phyloP scores from a whole-genome alignment of 2,797 vertebrate genomes.

The Rhinatrema bivittatum region DNA sequence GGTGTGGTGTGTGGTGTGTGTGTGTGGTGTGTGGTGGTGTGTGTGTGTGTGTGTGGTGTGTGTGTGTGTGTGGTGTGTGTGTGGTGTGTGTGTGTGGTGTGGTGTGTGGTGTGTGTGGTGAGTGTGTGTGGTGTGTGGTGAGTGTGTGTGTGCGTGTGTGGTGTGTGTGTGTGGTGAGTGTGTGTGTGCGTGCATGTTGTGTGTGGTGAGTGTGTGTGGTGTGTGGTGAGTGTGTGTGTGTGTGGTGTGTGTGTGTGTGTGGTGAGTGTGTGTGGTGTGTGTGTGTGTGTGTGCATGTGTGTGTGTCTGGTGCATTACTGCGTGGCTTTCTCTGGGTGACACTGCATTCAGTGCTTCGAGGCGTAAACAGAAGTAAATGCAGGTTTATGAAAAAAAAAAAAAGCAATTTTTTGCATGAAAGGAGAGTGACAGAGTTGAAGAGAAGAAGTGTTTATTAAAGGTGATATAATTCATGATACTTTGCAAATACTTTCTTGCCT shows the following conservation, averaged over 20 bases:
- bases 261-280: slow-evolving; percentile 1
- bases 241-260: slow-evolving; percentile 13
- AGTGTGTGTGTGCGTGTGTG: slow-evolving; percentile 14
- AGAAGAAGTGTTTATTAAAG: slow-evolving; percentile 16
- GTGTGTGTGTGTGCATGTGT: neutral
- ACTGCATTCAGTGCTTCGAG: too few relatives aligned
- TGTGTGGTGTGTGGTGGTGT: neutral
- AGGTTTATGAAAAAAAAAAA: slow-evolving; percentile 13
- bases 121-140: slow-evolving; percentile 18
- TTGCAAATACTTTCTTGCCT: slow-evolving; percentile 27
- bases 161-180: neutral
- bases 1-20: neutral
- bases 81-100: slow-evolving; percentile 1
- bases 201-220: slow-evolving; percentile 16
- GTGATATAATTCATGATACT: slow-evolving; percentile 22
- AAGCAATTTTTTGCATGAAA: too few relatives aligned
- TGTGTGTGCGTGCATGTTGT: neutral
- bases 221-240: slow-evolving; percentile 4
- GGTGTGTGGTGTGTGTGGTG: neutral
- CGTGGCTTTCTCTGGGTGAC: too few relatives aligned
- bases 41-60: slow-evolving; percentile 17
- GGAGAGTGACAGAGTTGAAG: slow-evolving; percentile 10
- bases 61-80: too few relatives aligned
- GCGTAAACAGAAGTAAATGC: neutral
- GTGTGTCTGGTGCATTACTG: slow-evolving; percentile 15